Evolutionary conservation across 2,888 invertebrate genomes (phyloP).

Genomic region (Pristionchus fissidentatus): DNA sequence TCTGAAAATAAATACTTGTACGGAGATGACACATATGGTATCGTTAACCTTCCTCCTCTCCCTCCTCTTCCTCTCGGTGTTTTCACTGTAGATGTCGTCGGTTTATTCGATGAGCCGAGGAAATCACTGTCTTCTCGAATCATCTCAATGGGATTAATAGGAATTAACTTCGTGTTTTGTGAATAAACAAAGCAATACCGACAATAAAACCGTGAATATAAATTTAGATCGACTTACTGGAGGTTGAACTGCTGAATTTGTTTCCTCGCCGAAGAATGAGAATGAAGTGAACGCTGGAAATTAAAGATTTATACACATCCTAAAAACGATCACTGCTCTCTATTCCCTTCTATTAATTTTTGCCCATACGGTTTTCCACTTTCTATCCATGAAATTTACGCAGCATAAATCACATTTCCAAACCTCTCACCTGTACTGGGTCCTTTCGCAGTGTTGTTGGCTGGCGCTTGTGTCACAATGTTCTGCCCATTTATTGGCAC

Average conservation of each 20-base stretch:
- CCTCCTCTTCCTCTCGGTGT: conserved; percentile 35
- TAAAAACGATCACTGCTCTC: too few species aligned
- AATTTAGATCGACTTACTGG: not conserved
- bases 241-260: not conserved
- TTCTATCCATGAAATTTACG: too few species aligned
- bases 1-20: too few species aligned
- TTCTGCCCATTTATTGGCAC: not conserved
- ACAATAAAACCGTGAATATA: not conserved
- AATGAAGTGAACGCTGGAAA: not conserved
- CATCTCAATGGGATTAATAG: not conserved
- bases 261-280: conserved; percentile 18
- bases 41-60: not conserved
- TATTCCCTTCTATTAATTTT: too few species aligned
- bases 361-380: too few species aligned
- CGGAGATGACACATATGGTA: not conserved
- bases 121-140: conserved; percentile 23
- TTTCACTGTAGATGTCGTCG: not conserved
- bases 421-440: not conserved
- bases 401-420: not conserved
- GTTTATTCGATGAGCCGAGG: not conserved
- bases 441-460: not conserved
- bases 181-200: not conserved
- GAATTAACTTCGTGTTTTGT: not conserved
- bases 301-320: not conserved
- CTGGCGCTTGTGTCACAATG: not conserved